Conservation (phyloP, 2,113 vertebrate species). For the Casuarius casuarius region DNA sequence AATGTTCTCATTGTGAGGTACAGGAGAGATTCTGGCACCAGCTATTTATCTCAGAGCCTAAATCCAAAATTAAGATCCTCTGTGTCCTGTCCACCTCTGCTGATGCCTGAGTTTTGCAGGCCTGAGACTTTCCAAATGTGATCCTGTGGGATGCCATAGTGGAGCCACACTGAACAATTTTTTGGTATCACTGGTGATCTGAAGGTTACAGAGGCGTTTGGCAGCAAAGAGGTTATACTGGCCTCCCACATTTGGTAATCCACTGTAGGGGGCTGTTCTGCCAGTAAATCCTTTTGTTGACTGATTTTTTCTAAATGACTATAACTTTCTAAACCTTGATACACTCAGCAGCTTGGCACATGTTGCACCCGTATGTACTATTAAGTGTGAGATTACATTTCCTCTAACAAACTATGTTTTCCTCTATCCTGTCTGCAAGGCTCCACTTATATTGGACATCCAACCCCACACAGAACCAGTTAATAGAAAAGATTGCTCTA, state of each 20-base stretch:
- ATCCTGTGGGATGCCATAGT: not conserved
- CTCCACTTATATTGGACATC: not conserved
- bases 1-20: not conserved
- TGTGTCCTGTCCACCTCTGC: not conserved
- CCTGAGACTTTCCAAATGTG: not conserved
- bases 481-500: not conserved
- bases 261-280: not conserved
- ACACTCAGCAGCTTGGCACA: not conserved
- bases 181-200: not conserved
- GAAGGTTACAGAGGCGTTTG: not conserved
- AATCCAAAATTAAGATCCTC: not conserved
- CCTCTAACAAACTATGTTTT: not conserved
- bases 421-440: not conserved
- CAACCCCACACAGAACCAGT: not conserved
- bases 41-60: not conserved
- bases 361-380: not conserved
- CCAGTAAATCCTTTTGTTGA: not conserved
- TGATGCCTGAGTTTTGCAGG: not conserved
- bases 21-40: not conserved
- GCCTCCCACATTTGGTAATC: not conserved
- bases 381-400: not conserved
- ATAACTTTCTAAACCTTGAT: not conserved
- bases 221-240: not conserved
- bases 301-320: not conserved
- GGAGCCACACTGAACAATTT: not conserved